Conservation (phyloP, 2,888 invertebrate genomes). For the Aplocera efformata region DNA sequence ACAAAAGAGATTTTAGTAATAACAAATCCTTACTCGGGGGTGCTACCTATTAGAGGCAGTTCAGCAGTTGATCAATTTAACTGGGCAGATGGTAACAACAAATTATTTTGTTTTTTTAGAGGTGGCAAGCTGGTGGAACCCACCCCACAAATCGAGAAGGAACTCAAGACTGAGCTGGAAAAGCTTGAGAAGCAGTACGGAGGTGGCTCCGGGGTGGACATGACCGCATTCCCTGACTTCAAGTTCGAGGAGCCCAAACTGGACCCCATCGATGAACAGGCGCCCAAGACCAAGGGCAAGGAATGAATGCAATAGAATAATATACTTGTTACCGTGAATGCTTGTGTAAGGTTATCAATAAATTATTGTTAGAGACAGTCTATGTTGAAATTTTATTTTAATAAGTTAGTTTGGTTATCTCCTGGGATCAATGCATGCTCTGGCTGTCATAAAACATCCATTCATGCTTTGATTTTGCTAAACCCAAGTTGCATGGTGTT, state of each 20-base stretch:
- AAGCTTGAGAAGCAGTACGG: conserved; percentile 90
- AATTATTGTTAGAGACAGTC: conserved; percentile 28
- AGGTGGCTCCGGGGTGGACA: conserved; percentile 88
- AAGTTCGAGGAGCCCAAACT: conserved; percentile 88
- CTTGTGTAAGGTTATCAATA: conserved; percentile 24
- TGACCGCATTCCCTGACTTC: conserved; percentile 94
- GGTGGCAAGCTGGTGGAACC: conserved; percentile 92
- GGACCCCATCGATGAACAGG: conserved; percentile 82
- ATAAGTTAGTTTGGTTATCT: too few species aligned
- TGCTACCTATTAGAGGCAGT: too few species aligned
- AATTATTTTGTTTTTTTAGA: conserved; percentile 66
- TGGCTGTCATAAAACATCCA: too few species aligned
- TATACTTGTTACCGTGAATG: conserved; percentile 20
- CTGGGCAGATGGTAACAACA: too few species aligned
- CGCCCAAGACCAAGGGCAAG: conserved; percentile 44
- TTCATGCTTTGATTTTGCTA: too few species aligned
- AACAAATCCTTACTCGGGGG: too few species aligned
- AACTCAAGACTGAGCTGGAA: conserved; percentile 88
- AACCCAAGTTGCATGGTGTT: too few species aligned
- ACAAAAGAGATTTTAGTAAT: too few species aligned
- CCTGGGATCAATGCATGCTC: too few species aligned
- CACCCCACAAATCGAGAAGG: conserved; percentile 87
- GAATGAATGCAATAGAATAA: conserved; percentile 41
- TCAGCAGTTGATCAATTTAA: too few species aligned
- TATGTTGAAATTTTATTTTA: conserved; percentile 8